Evolutionary conservation across 2,797 vertebrate genomes (phyloP), one percentile per base, ranked within the genome.

Genomic region (Syngnathus rostellatus): DNA sequence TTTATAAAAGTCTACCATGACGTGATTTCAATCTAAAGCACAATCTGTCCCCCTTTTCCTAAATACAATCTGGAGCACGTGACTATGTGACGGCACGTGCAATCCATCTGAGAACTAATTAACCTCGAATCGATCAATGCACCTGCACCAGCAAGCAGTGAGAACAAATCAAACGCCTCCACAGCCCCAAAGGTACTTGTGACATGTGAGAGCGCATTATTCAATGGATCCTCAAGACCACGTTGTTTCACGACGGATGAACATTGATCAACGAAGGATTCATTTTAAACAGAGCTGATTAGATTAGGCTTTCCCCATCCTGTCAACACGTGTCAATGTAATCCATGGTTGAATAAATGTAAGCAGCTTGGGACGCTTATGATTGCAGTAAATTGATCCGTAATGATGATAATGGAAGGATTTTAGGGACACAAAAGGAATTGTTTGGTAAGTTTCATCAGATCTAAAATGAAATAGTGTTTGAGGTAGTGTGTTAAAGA

Each of bases 401-500:
- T 10, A n/a, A 51, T 51, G 50, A 51, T n/a, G 50, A 51, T 51
- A 9, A 51, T n/a, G 8, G n/a, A 8, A 9, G 8, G 10, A 31
- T 4, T 31, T 31, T 31, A 31, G 31, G 31, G 31, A 31, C 31
- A 31, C 31, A 0, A 31, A 3, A 31, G 31, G 31, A 31, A 31
- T 31, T 31, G 31, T 31, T 31, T 31, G 31, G 31, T 31, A 31
- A 31, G 31, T 31, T 31, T 31, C 31, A 31, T 31, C 3, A 31
- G 31, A 31, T 31, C 3, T 31, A 3, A 31, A 31, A 31, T 31
- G 31, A 31, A 31, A 31, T 31, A 31, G 31, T 31, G 31, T 31
- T 31, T 31, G 31, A 31, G 31, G 79, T 83, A 88, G 77, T 89
- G 12, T 88, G 85, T 86, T 84, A 87, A 89, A 87, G 85, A 87